Conservation (phyloP, 2,113 vertebrate species). For the Zingel zingel region DNA sequence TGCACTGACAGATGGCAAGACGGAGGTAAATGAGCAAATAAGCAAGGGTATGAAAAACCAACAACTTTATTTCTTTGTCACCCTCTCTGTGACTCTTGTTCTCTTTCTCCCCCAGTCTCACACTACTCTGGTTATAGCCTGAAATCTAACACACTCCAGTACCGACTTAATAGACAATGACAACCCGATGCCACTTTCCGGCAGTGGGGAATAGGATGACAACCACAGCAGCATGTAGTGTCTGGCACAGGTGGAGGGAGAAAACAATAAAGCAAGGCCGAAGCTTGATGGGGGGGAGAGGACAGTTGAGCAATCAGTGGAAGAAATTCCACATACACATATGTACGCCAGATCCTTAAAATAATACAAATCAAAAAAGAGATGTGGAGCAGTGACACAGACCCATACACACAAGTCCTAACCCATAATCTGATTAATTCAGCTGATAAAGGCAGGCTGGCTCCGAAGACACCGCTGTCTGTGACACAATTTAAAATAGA, state of each 20-base stretch:
- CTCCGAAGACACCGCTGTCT: conserved; percentile 69
- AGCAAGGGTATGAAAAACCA: neutral
- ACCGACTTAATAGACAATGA: conserved; percentile 45
- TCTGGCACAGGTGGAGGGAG: conserved; percentile 38
- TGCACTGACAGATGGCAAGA: conserved; percentile 43
- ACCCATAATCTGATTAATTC: conserved; percentile 72
- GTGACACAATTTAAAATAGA: conserved; percentile 61
- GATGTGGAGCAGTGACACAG: conserved; percentile 50
- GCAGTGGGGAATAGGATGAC: conserved; percentile 33
- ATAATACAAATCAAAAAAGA: conserved; percentile 33
- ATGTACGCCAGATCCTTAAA: neutral
- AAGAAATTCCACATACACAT: neutral
- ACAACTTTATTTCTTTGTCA: conserved; percentile 10
- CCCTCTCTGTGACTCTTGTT: conserved; percentile 4
- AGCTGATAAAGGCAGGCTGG: conserved; percentile 72
- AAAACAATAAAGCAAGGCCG: conserved; percentile 34
- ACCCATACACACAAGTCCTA: conserved; percentile 46
- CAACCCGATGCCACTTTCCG: conserved; percentile 53
- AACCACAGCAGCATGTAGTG: conserved; percentile 32
- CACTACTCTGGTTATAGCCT: conserved; percentile 37
- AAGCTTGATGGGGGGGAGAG: neutral
- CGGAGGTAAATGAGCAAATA: conserved; percentile 16
- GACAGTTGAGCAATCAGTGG: neutral
- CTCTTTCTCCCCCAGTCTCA: neutral
- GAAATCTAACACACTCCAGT: conserved; percentile 57